Conservation (phyloP, 2,888 invertebrate genomes). For the Lottia scabra region DNA sequence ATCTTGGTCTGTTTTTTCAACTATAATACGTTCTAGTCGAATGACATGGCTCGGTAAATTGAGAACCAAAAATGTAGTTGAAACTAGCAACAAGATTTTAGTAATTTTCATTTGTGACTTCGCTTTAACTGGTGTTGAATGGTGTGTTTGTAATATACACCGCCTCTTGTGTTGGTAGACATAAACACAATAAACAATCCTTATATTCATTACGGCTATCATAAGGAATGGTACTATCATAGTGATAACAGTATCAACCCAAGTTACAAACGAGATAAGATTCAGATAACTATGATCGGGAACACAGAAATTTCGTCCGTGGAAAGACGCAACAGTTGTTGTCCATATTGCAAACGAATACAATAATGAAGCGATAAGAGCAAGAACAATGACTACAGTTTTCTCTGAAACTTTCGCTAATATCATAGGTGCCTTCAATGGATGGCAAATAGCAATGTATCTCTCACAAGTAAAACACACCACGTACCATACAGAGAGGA, state of each 20-base stretch:
- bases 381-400: constrained; percentile 34
- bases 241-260: constrained; percentile 48
- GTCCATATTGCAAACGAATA: constrained; percentile 54
- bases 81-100: constrained; percentile 51
- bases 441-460: constrained; percentile 84
- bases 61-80: constrained; percentile 52
- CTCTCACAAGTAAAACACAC: constrained; percentile 87
- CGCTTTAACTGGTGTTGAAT: constrained; percentile 12
- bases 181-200: constrained; percentile 32
- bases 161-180: constrained; percentile 26
- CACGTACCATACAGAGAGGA: constrained; percentile 86
- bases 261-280: constrained; percentile 39
- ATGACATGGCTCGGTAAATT: constrained; percentile 58
- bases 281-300: constrained; percentile 23
- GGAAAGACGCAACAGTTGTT: constrained; percentile 23
- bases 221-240: constrained; percentile 49
- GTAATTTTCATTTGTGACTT: constrained; percentile 46
- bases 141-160: constrained; percentile 11
- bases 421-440: constrained; percentile 71
- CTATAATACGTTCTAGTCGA: constrained; percentile 42
- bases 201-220: constrained; percentile 41
- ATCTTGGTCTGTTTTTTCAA: constrained; percentile 10
- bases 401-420: constrained; percentile 47
- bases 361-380: constrained; percentile 31
- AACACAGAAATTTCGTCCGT: constrained; percentile 27